Evolutionary conservation across 2,797 vertebrate species (phyloP).

Genomic region (Apogon hyalosoma): DNA sequence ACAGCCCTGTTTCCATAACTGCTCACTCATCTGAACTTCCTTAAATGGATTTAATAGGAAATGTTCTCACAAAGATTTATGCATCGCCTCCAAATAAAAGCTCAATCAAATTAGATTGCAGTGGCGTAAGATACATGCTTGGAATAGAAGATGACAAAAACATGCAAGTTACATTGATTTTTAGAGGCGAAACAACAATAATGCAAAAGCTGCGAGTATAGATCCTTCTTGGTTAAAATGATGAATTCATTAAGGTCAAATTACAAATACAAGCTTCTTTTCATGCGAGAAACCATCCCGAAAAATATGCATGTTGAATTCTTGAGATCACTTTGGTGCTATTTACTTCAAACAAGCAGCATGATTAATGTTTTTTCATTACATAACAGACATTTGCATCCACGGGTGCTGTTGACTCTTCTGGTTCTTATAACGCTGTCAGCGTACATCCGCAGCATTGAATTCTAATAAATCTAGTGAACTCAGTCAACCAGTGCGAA

Average conservation of each 20-base stretch:
- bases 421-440: constrained; percentile 33
- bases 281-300: too few species aligned
- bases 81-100: constrained; percentile 44
- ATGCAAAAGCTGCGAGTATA: neutral
- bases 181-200: neutral
- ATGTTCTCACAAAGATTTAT: constrained; percentile 60
- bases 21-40: constrained; percentile 64
- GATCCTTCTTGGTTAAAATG: neutral
- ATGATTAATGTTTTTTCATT: constrained; percentile 22
- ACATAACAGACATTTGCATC: constrained; percentile 17
- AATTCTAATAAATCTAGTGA: constrained; percentile 50
- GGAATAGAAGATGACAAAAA: constrained; percentile 20
- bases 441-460: constrained; percentile 30
- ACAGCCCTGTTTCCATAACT: constrained; percentile 44
- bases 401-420: constrained; percentile 4
- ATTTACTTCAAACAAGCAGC: constrained; percentile 13
- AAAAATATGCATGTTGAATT: constrained; percentile 3
- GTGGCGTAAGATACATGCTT: constrained; percentile 16
- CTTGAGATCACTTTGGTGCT: constrained; percentile 1
- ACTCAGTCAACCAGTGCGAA: constrained; percentile 38
- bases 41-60: constrained; percentile 69
- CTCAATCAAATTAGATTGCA: constrained; percentile 51
- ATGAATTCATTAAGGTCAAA: neutral
- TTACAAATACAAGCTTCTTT: too few species aligned
- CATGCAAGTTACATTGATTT: neutral